Conservation (phyloP, 2,113 vertebrate species). For the Bostrychus sinensis region DNA sequence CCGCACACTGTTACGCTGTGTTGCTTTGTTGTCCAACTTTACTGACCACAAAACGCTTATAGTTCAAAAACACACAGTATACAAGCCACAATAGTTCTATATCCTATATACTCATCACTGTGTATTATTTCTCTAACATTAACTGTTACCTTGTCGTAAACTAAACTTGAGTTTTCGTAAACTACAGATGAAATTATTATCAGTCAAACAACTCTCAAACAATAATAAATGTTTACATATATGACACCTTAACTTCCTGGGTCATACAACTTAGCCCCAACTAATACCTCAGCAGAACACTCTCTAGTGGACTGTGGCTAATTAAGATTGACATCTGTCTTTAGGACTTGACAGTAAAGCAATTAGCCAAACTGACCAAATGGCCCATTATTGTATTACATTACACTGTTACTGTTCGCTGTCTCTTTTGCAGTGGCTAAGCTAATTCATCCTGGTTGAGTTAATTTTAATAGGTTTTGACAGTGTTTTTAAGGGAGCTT, state of each 20-base stretch:
- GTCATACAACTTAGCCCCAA: not conserved
- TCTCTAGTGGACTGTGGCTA: not conserved
- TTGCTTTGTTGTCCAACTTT: no score
- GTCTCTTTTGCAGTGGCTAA: conserved; percentile 6
- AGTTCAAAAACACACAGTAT: no score
- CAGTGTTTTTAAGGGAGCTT: not conserved
- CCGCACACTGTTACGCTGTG: no score
- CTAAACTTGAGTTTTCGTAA: no score
- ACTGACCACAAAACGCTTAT: no score
- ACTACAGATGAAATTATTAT: no score
- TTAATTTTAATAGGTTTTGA: conserved; percentile 17
- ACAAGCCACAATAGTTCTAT: no score
- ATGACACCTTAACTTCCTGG: not conserved
- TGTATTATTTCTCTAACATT: no score
- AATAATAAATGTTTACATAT: conserved; percentile 1
- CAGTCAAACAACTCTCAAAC: no score
- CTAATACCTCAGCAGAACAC: not conserved
- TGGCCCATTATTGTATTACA: conserved; percentile 6
- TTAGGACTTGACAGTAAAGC: conserved; percentile 2
- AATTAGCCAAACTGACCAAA: conserved; percentile 10
- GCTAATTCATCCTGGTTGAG: not conserved
- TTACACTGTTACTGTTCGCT: not conserved
- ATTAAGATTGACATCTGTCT: conserved; percentile 5
- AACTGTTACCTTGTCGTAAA: no score
- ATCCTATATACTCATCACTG: no score